Evolutionary conservation across 1,140 invertebrate genomes (phyloP), one percentile per base, ranked within the genome.

Genomic region (Hylaeus anthracinus): DNA sequence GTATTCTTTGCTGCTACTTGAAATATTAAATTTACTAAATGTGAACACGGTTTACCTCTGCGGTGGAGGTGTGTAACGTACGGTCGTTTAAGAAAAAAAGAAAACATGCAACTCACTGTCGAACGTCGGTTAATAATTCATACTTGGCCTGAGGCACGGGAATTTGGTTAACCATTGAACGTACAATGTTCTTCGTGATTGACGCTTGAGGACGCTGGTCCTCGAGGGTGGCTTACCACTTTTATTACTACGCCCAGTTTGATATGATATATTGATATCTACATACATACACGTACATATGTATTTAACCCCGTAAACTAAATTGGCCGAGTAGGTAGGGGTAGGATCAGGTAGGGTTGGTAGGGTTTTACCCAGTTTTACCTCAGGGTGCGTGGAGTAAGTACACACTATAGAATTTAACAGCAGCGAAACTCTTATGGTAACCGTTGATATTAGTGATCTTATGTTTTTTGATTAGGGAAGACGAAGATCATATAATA

Each of bases 141-240:
- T 90, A 90, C 56, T 90, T 90, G 58, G 90, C 85, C 82, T 87
- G 88, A 55, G 83, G 87, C 78, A 88, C 84, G 43, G 88, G 81
- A 67, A 87, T 88, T 89, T 89, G 89, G 72, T 90, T 87, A 90
- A 90, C 89, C 89, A 90, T 90, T 89, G 89, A 90, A 82, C 72
- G 83, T n/a, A 65, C 10, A 45, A 73, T 79, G 58, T 63, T 66
- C 77, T 70, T 73, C 41, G 43, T 41, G 43, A 73, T 65, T 53
- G 70, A 73, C 77, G 70, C 77, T 65, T 65, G 70, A 73, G 77
- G 77, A 79, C 77, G 76, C 69, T 72, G 45, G 76, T 55, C 76
- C 69, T 72, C 69, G 41, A 72, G 39, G 48, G 51, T 55, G 41
- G 60, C 12, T 65, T 79, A n/a, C 76, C 26, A 55, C 76, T 79